Evolutionary conservation across 2,113 vertebrate species (phyloP), one percentile per base, ranked within the genome.

Genomic region (Heteronetta atricapilla): DNA sequence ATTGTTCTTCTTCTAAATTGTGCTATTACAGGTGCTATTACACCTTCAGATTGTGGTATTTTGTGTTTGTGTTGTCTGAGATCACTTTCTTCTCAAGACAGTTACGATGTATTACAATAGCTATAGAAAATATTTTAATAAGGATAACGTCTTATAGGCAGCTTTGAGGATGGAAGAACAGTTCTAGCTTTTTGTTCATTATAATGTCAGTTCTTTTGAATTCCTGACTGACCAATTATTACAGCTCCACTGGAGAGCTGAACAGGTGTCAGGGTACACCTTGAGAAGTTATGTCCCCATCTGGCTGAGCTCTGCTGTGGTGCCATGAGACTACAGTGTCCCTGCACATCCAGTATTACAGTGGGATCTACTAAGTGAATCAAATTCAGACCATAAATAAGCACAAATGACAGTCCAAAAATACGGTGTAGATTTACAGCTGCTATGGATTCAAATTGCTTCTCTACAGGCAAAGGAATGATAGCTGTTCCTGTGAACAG

Each of bases 1-100:
- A 81, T 83, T 87, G 84, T 89, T 94, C 77, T 82, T 82, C 46
- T 92, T 91, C 78, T 85, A 92, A 96, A 93, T 91, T 21, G 40
- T 91, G 84, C 26, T 80, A 80, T 95, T 95, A 60, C 38, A 59
- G 77, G 38, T 80, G 11, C 8, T 48, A 50, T 86, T 94, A 89
- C 44, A 38, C 56, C 34, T 84, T 26, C n/a, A 77, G 70, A 86
- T 84, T 93, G 63, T 7, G 2, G 18, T 59, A 59, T 90, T 93
- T 92, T 92, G 26, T 80, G 63, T 68, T 90, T 60, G 10, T 72
- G 66, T 81, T 94, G 60, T 77, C 26, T 68, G 53, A 89, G 60
- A 90, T 81, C 46, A 88, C 62, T 88, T 68, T 92, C 58, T 85
- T 82, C 42, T 70, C 53, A 33, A 82, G 68, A 80, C 77, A 73